Percentiles rank a stretch among this genome's conserved stretches.
These are phyloP conservation scores for Tylochromis polylepis DNA, from an alignment of 2,113 vertebrate species.

Conservation along the genomic window DNA sequence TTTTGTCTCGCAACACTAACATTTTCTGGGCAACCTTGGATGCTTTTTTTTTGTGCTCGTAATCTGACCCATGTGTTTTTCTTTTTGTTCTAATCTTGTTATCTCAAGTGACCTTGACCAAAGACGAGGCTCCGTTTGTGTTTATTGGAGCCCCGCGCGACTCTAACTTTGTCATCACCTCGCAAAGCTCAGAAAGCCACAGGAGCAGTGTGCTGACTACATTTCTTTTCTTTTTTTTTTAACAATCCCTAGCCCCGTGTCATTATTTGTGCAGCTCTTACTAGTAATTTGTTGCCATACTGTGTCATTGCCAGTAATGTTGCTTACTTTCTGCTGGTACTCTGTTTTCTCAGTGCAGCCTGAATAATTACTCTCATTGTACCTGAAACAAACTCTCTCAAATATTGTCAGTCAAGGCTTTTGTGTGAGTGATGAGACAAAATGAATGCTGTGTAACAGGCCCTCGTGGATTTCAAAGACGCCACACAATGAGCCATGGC, in stretches of 20 bases:
- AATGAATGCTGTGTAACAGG: slow-evolving; percentile 58
- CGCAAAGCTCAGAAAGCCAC: not conserved
- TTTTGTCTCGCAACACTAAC: too few relatives aligned
- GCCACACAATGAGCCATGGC: slow-evolving; percentile 45
- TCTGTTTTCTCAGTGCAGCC: slow-evolving; percentile 22
- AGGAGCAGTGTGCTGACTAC: not conserved
- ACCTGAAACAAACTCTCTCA: slow-evolving; percentile 57
- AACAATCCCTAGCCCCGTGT: not conserved
- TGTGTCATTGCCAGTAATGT: slow-evolving; percentile 18
- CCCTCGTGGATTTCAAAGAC: slow-evolving; percentile 58
- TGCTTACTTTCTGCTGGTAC: slow-evolving; percentile 28
- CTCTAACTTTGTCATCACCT: not conserved
- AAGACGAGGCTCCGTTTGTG: not conserved
- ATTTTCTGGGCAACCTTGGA: not conserved
- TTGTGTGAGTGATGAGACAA: slow-evolving; percentile 54
- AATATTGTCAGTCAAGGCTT: slow-evolving; percentile 53
- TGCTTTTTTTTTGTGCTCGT: not conserved
- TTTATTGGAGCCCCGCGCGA: not conserved
- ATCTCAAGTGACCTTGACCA: not conserved
- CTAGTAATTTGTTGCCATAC: slow-evolving; percentile 26
- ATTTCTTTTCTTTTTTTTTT: not conserved
- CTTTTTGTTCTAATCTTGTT: not conserved
- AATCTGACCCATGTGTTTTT: not conserved
- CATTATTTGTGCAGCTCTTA: slow-evolving; percentile 8
- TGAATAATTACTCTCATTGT: slow-evolving; percentile 59